phyloP scores from a whole-genome alignment of 2,888 invertebrate species.

The Acleris literana region DNA sequence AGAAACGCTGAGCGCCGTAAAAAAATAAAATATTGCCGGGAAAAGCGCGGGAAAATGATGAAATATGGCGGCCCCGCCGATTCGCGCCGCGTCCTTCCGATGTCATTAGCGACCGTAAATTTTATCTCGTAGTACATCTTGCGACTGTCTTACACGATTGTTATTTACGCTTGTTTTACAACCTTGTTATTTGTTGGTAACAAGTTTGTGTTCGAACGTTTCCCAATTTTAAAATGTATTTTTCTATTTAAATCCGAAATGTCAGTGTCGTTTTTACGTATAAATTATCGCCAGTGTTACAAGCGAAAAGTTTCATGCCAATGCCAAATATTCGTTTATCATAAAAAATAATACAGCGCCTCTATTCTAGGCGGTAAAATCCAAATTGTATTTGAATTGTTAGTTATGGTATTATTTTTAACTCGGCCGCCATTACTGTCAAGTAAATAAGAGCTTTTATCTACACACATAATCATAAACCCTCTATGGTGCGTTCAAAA shows the following conservation, averaged over 20 bases:
- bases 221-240: slow-evolving; percentile 33
- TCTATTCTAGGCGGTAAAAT: too few relatives aligned
- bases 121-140: slow-evolving; percentile 50
- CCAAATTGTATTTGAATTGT: too few relatives aligned
- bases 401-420: too few relatives aligned
- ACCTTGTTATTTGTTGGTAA: slow-evolving; percentile 39
- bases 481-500: too few relatives aligned
- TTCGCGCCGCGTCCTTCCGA: slow-evolving; percentile 57
- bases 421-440: too few relatives aligned
- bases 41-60: slow-evolving; percentile 72
- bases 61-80: slow-evolving; percentile 66
- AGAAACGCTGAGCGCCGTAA: slow-evolving; percentile 28
- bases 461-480: too few relatives aligned
- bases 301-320: too few relatives aligned
- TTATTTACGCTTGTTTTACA: slow-evolving; percentile 40
- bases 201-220: slow-evolving; percentile 36
- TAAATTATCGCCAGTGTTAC: too few relatives aligned
- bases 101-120: slow-evolving; percentile 71
- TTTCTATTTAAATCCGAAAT: slow-evolving; percentile 10
- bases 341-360: too few relatives aligned
- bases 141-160: slow-evolving; percentile 36
- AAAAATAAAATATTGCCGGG: slow-evolving; percentile 67
- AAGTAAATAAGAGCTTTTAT: too few relatives aligned
- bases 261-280: not conserved
- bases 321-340: too few relatives aligned